Evolutionary conservation across 2,888 invertebrate species (phyloP).

Genomic region (Tenthredo mesomela): DNA sequence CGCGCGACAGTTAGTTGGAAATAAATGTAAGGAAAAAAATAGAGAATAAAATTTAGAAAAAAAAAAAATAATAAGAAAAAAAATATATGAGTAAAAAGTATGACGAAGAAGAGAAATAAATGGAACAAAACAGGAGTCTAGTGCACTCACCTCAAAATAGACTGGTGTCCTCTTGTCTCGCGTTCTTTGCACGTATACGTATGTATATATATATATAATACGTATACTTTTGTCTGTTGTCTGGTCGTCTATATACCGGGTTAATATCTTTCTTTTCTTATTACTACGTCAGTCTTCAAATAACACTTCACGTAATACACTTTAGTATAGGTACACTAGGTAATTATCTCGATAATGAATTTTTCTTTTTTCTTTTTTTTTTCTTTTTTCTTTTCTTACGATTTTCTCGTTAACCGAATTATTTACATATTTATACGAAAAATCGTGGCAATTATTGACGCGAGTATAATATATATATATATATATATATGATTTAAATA

Average conservation of each 20-base stretch:
- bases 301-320: constrained; percentile 39
- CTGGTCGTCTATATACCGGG: constrained; percentile 1
- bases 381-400: background rate
- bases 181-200: constrained; percentile 57
- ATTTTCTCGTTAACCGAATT: background rate
- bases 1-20: constrained; percentile 9
- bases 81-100: background rate
- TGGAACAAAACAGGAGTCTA: constrained; percentile 19
- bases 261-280: constrained; percentile 5
- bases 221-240: constrained; percentile 10
- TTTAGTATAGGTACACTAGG: constrained; percentile 25
- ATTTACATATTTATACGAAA: background rate
- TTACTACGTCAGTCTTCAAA: background rate
- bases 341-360: background rate
- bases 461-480: too few species aligned
- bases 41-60: background rate
- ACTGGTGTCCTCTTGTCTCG: constrained; percentile 59
- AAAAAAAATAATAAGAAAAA: background rate
- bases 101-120: constrained; percentile 8
- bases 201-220: constrained; percentile 23
- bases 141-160: constrained; percentile 69
- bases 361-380: background rate
- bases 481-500: background rate
- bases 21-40: constrained; percentile 5
- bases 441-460: background rate